These are phyloP conservation scores for Agrilus biguttatus DNA, from an alignment of 2,888 invertebrate genomes.

Conservation along the genomic window DNA sequence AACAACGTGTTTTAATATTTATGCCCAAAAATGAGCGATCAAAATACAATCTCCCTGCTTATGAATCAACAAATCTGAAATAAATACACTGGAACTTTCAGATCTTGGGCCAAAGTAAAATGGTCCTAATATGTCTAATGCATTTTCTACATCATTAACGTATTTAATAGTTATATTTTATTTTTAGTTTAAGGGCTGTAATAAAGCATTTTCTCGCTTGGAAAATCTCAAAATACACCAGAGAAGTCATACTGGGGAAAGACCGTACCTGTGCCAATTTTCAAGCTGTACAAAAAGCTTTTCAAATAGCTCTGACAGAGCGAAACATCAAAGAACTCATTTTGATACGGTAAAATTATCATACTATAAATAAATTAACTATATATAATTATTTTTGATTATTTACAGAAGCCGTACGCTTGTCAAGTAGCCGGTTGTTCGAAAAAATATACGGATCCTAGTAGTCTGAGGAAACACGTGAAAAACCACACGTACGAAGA, in stretches of 20 bases:
- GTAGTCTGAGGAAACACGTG: slow-evolving; percentile 82
- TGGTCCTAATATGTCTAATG: too few relatives aligned
- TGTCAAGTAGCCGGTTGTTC: slow-evolving; percentile 77
- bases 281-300: slow-evolving; percentile 90
- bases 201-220: slow-evolving; percentile 88
- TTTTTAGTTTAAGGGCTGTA: slow-evolving; percentile 80
- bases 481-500: slow-evolving; percentile 53
- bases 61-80: too few relatives aligned
- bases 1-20: too few relatives aligned
- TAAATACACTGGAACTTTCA: too few relatives aligned
- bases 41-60: too few relatives aligned
- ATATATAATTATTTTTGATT: neutral
- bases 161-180: slow-evolving; percentile 10
- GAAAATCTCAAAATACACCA: slow-evolving; percentile 98
- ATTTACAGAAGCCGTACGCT: slow-evolving; percentile 75
- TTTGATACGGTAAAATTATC: slow-evolving; percentile 77
- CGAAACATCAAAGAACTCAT: slow-evolving; percentile 97
- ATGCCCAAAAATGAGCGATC: too few relatives aligned
- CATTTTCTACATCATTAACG: too few relatives aligned
- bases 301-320: slow-evolving; percentile 95
- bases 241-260: slow-evolving; percentile 87
- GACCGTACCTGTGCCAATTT: slow-evolving; percentile 90
- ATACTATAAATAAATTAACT: too few relatives aligned
- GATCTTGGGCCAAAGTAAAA: too few relatives aligned
- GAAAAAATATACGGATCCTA: slow-evolving; percentile 89